These are phyloP conservation scores for Scaptomyza cyrtandrae DNA, from an alignment of 2,888 invertebrate species.

Conservation along the genomic window DNA sequence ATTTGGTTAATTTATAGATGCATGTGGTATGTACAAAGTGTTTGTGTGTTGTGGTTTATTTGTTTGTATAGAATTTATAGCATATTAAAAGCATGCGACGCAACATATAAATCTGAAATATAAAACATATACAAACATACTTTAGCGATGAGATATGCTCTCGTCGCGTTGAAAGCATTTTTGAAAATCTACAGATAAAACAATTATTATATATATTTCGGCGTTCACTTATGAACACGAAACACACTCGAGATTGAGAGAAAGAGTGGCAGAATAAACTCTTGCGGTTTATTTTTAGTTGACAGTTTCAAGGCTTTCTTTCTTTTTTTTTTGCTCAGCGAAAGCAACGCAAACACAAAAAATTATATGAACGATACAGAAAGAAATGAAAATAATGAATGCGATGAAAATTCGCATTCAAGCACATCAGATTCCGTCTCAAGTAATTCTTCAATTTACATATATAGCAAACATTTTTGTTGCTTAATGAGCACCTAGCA, in stretches of 20 bases:
- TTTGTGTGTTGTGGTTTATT: neutral
- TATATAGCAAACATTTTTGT: slow-evolving; percentile 33
- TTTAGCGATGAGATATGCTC: slow-evolving; percentile 38
- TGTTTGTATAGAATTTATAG: slow-evolving; percentile 55
- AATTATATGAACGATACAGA: slow-evolving; percentile 23
- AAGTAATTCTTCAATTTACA: slow-evolving; percentile 38
- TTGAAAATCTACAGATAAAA: slow-evolving; percentile 49
- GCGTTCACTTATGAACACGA: slow-evolving; percentile 14
- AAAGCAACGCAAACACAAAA: slow-evolving; percentile 50
- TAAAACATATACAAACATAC: slow-evolving; percentile 25
- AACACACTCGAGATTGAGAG: slow-evolving; percentile 12
- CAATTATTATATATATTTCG: slow-evolving; percentile 59
- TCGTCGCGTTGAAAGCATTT: slow-evolving; percentile 16
- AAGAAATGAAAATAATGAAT: slow-evolving; percentile 18
- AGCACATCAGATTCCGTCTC: slow-evolving; percentile 1
- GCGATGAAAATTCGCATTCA: slow-evolving; percentile 39
- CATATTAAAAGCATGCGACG: slow-evolving; percentile 48
- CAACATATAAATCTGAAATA: slow-evolving; percentile 61
- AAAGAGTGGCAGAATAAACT: slow-evolving; percentile 29
- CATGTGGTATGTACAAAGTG: slow-evolving; percentile 20
- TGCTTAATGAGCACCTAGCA: slow-evolving; percentile 30
- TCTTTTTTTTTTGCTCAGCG: slow-evolving; percentile 40
- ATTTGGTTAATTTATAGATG: slow-evolving; percentile 49
- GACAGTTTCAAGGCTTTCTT: slow-evolving; percentile 79
- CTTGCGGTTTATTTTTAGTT: slow-evolving; percentile 78